phyloP scores from a whole-genome alignment of 53 echinoderm and acorn worm species.

The Zoroaster sp. region DNA sequence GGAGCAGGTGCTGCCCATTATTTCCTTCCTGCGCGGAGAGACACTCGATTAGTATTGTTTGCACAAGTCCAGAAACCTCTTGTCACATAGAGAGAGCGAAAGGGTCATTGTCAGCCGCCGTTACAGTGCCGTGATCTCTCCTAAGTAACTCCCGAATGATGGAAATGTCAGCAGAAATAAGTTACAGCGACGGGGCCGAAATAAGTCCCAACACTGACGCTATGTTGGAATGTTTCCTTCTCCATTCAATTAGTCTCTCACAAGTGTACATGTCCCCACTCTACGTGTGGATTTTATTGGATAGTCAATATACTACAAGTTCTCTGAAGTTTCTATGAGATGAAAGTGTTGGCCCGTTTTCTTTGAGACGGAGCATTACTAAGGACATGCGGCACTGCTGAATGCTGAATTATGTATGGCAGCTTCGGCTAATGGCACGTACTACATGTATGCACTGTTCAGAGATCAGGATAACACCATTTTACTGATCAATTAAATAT shows the following conservation, averaged over 20 bases:
- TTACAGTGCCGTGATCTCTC: neutral
- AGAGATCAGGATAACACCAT: neutral
- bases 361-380: neutral
- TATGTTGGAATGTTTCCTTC: neutral
- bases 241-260: neutral
- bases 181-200: neutral
- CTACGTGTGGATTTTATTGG: too few relatives aligned
- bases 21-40: neutral
- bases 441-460: neutral
- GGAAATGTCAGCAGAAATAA: neutral
- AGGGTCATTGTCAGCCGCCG: neutral
- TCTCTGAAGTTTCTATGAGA: neutral
- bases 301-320: too few relatives aligned
- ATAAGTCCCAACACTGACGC: neutral
- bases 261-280: too few relatives aligned
- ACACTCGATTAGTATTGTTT: neutral
- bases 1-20: conserved; percentile 55
- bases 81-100: neutral
- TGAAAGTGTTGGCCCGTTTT: neutral
- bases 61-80: neutral
- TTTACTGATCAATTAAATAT: neutral
- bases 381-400: too few relatives aligned
- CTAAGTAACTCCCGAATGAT: neutral
- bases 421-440: too few relatives aligned
- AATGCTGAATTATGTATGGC: too few relatives aligned